These are phyloP conservation scores for Drosophila falleni DNA, from an alignment of 2,888 invertebrate species.

Conservation along the genomic window DNA sequence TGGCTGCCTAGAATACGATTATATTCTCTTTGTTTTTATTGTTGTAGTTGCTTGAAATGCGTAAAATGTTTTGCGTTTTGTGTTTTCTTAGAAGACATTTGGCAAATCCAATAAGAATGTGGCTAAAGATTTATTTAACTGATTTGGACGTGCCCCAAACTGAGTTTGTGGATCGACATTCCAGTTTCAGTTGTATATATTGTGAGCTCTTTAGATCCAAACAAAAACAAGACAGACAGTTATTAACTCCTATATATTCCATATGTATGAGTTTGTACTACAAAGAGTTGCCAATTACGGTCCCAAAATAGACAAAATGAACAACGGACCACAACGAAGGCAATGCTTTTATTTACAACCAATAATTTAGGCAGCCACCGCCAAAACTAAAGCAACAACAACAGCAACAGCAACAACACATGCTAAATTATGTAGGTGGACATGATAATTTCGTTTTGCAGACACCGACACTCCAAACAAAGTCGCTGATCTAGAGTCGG, in stretches of 20 bases:
- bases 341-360: constrained; percentile 75
- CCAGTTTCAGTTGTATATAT: constrained; percentile 5
- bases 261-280: constrained; percentile 13
- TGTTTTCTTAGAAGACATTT: constrained; percentile 50
- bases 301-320: constrained; percentile 72
- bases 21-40: constrained; percentile 29
- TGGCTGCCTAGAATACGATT: constrained; percentile 70
- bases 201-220: constrained; percentile 12
- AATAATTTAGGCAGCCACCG: constrained; percentile 70
- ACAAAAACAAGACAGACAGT: constrained; percentile 23
- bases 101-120: constrained; percentile 50
- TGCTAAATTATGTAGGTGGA: constrained; percentile 80
- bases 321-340: constrained; percentile 48
- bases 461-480: constrained; percentile 61
- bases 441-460: constrained; percentile 74
- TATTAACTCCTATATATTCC: constrained; percentile 36
- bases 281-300: constrained; percentile 67
- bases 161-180: constrained; percentile 38
- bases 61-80: constrained; percentile 52
- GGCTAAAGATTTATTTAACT: constrained; percentile 37
- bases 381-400: constrained; percentile 27
- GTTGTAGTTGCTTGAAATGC: constrained; percentile 52
- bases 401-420: constrained; percentile 55
- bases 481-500: constrained; percentile 2
- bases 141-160: constrained; percentile 48